Conservation (phyloP, 2,797 vertebrate species). For the Mionectes olivaceus region DNA sequence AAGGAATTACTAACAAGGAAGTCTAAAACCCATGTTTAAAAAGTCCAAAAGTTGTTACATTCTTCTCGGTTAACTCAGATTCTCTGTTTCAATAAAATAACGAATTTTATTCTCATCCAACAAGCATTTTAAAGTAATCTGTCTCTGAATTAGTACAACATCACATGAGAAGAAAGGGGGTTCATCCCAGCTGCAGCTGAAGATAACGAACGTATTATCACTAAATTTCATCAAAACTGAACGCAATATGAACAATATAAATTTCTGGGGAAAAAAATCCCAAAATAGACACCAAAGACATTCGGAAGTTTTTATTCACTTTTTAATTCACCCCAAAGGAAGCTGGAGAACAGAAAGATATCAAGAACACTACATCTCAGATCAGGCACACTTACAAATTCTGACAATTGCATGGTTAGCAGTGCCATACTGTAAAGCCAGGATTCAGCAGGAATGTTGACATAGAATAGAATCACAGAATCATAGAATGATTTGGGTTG, state of each 20-base stretch:
- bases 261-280: not conserved
- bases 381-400: not conserved
- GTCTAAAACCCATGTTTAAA: constrained; percentile 12
- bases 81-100: not conserved
- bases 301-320: not conserved
- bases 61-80: not conserved
- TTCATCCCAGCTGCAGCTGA: not conserved
- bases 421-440: not conserved
- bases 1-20: constrained; percentile 48
- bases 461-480: not conserved
- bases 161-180: not conserved
- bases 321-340: not conserved
- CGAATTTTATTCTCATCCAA: not conserved
- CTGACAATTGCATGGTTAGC: not conserved
- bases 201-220: not conserved
- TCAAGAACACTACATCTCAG: not conserved
- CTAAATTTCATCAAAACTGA: not conserved
- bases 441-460: not conserved
- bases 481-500: not conserved
- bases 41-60: not conserved
- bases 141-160: not conserved
- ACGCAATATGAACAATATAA: not conserved
- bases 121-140: not conserved
- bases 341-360: not conserved
- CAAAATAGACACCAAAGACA: not conserved